These are phyloP conservation scores for Tympanuchus pallidicinctus DNA, from an alignment of 2,113 vertebrate species.

Conservation along the genomic window DNA sequence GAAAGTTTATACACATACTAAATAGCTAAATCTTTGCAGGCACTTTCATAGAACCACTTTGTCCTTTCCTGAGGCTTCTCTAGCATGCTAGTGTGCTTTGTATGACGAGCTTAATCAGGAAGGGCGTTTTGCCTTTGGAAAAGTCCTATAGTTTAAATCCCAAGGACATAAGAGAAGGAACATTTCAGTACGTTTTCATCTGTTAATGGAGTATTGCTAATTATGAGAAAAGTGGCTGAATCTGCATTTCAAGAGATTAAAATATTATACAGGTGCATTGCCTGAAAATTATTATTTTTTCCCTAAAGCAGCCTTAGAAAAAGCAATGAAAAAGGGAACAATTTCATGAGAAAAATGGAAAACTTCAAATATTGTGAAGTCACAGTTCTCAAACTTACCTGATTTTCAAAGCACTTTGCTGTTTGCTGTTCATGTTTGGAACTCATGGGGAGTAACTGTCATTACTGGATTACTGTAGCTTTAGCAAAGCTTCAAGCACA, in stretches of 20 bases:
- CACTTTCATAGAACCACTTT: neutral
- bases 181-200: neutral
- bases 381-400: neutral
- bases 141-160: neutral
- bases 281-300: neutral
- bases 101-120: neutral
- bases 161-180: neutral
- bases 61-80: slow-evolving; percentile 1
- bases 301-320: neutral
- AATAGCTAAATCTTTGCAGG: neutral
- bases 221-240: neutral
- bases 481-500: neutral
- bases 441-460: neutral
- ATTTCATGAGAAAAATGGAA: neutral
- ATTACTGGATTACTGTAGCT: neutral
- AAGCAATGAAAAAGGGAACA: neutral
- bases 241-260: neutral
- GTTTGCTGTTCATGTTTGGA: neutral
- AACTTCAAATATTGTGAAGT: neutral
- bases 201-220: neutral
- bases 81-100: neutral
- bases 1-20: neutral
- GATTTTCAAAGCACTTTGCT: neutral
- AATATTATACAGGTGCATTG: neutral
- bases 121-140: neutral